Percentiles rank a stretch among this genome's conserved stretches.
Evolutionary conservation across 2,888 invertebrate genomes (phyloP).

Genomic region (Melikaiella ostensackeni): DNA sequence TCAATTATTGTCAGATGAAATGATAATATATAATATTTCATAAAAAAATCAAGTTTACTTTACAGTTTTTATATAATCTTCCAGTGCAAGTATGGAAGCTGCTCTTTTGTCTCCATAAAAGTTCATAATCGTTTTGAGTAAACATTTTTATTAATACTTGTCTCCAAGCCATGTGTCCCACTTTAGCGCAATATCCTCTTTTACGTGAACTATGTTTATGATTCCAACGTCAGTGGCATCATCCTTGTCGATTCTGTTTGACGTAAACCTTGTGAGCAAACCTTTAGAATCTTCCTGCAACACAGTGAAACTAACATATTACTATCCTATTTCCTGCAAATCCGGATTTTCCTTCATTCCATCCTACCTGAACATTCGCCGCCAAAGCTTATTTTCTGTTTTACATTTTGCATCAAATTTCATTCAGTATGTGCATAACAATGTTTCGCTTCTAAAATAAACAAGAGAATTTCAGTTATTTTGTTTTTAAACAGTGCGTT

Average conservation of each 20-base stretch:
- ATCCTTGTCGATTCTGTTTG: neutral
- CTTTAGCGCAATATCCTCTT: neutral
- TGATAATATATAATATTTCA: neutral
- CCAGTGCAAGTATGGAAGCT: neutral
- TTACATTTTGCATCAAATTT: conserved; percentile 12
- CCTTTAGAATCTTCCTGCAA: neutral
- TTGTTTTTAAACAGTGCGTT: neutral
- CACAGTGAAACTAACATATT: neutral
- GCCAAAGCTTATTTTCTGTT: conserved; percentile 4
- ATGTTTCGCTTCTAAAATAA: neutral
- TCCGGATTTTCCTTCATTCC: neutral
- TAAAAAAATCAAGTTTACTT: neutral
- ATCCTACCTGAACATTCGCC: neutral
- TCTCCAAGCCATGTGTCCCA: neutral
- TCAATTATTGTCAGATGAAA: neutral
- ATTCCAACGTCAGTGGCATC: neutral
- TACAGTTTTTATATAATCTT: neutral
- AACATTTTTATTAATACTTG: conserved; percentile 14
- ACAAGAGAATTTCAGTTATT: neutral
- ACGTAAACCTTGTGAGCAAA: conserved; percentile 14
- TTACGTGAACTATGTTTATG: conserved; percentile 24
- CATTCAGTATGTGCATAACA: conserved; percentile 3
- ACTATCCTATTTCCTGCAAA: neutral
- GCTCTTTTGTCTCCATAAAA: neutral
- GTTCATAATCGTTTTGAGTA: neutral